Evolutionary conservation across 2,113 vertebrate genomes (phyloP).

Genomic region (Pelecanus crispus): DNA sequence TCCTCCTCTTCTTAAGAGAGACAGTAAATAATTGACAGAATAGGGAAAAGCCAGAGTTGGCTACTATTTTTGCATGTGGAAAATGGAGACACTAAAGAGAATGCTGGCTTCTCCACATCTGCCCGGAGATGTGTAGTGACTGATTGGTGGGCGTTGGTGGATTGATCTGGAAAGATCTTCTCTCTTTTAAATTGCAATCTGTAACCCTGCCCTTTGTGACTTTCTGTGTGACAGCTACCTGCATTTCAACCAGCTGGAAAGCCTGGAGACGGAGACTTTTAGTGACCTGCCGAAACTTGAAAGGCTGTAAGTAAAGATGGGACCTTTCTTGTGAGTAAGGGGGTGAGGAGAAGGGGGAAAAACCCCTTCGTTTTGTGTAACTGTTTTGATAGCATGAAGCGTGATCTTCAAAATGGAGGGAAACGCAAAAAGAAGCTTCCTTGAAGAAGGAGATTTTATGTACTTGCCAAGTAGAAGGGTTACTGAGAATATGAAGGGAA

Average conservation of each 20-base stretch:
- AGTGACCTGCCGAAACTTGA: conserved; percentile 88
- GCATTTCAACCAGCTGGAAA: conserved; percentile 92
- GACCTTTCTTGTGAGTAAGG: neutral
- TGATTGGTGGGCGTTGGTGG: neutral
- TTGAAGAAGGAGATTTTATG: neutral
- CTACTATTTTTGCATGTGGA: neutral
- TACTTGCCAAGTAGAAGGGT: neutral
- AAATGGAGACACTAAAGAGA: neutral
- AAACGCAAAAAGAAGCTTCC: neutral
- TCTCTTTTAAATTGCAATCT: neutral
- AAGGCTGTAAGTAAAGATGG: conserved; percentile 81
- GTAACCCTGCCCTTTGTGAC: neutral
- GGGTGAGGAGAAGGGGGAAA: neutral
- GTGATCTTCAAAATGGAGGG: neutral
- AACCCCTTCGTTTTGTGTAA: neutral
- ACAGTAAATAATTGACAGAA: neutral
- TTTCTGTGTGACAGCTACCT: conserved; percentile 77
- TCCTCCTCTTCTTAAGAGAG: neutral
- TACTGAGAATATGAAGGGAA: neutral
- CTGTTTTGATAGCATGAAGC: neutral
- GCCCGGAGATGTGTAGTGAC: neutral
- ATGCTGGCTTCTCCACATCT: neutral
- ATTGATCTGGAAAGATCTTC: neutral
- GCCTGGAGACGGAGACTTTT: conserved; percentile 83
- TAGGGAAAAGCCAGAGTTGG: neutral